Base-by-base conservation (phyloP, 2,888 invertebrate genomes). In the Eudemis profundana region DNA sequence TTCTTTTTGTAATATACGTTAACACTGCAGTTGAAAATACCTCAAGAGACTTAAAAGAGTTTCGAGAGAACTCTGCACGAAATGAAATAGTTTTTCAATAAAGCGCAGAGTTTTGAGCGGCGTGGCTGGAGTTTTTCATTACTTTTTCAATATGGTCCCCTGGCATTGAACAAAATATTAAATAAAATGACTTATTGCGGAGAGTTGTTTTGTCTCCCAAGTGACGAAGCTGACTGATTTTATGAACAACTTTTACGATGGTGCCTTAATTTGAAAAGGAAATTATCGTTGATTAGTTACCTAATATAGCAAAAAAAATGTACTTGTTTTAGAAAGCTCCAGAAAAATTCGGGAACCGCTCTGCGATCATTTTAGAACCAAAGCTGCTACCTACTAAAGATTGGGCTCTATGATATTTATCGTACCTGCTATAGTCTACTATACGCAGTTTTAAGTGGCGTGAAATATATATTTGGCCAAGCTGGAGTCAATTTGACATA, bases 61-160 rank as follows among this genome's bases (percentile, higher is more conserved):
- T 68, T 72, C 71, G 66, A 69, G 69, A 72, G 74, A 74, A 73
- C 74, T 72, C 71, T 62, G 70, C 68, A 77, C 72, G 67, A 77
- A 78, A 81, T 82, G 78, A 80, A 83, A 85, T 81, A 85, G 84
- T 86, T 85, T 85, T 85, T 84, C 85, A 86, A 86, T 86, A 83
- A 81, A 76, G 78, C 70, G 59, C 61, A 54, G 74, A 78, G 80
- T 81, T 82, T 78, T 74, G 74, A 78, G 72, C 74, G 69, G 71
- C 69, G 76, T 70, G 72, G 74, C 44, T 66, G 56, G 75, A 82
- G 79, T 80, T 83, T 84, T 83, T 83, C 82, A 86, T 83, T 82
- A 81, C 78, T 84, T 83, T 84, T 84, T 81, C 81, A 84, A 83
- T 83, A 82, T 77, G 71, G 72, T 77, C 69, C 69, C 75, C 72